Base-by-base conservation (phyloP, 2,113 vertebrate genomes). In the Dascyllus trimaculatus region DNA sequence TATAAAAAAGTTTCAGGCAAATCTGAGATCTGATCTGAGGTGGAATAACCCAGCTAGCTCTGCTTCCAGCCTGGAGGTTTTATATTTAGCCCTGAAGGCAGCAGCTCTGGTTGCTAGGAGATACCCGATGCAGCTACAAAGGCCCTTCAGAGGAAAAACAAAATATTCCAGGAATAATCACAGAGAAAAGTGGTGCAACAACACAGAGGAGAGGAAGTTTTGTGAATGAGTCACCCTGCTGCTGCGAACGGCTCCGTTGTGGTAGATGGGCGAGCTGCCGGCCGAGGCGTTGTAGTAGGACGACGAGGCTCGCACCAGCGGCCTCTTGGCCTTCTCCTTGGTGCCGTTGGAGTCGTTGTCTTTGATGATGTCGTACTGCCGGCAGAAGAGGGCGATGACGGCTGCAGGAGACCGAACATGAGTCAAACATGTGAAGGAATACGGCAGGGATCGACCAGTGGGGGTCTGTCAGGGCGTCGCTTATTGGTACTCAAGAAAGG, bases 361-460 rank as follows among this genome's bases (percentile, higher is more conserved):
- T 89, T 99, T 99, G 93, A 99, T 99, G 93, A 98, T 97, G 88
- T 99, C 97, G 18, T 98, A 99, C 78, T 99, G 97, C 71, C 96
- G 96, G 95, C 97, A 99, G 95, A 99, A 99, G 35, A 98, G 95
- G 62, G 96, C 97, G 0, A 99, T 99, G 75, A 99, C 97, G 32
- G 96, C 97, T 99, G n/a, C 6, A 56, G 21, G 53, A 43, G 6
- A n/a, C 13, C 8, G 15, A 35, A 35, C 32, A 35, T 8, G 32
- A 24, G n/a, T 40, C 58, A 54, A 69, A 21, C 52, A 11, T 3
- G n/a, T 5, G 11, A 10, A 58, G 18, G 46, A 5, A 6, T 0
- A 14, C 48, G 29, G 4, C 29, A 29, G n/a, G n/a, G n/a, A n/a
- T n/a, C n/a, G n/a, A n/a, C n/a, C n/a, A n/a, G n/a, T n/a, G n/a